These are phyloP conservation scores for Agrilus cyanescens DNA, from an alignment of 2,888 invertebrate species.

Conservation along the genomic window DNA sequence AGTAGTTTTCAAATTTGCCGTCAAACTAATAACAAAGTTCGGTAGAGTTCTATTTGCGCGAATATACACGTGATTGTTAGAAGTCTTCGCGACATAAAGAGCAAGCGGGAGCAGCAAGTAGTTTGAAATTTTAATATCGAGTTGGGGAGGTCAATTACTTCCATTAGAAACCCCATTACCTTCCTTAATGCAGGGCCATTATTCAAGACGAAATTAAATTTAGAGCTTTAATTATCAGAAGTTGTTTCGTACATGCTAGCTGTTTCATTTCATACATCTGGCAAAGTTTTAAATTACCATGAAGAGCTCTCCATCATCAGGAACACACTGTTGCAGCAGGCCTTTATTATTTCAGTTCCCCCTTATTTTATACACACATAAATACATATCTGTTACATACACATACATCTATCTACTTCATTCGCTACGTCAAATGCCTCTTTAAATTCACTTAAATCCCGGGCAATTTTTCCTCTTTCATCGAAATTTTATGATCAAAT, in stretches of 20 bases:
- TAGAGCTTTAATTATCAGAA: slow-evolving; percentile 16
- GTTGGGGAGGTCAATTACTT: slow-evolving; percentile 11
- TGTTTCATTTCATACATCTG: slow-evolving; percentile 17
- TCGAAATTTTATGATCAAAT: too few relatives aligned
- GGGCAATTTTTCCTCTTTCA: too few relatives aligned
- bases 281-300: slow-evolving; percentile 17
- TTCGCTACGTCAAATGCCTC: background rate
- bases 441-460: too few relatives aligned
- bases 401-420: slow-evolving; percentile 1
- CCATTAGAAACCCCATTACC: slow-evolving; percentile 12
- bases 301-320: slow-evolving; percentile 15
- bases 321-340: slow-evolving; percentile 12
- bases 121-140: slow-evolving; percentile 7
- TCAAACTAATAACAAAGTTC: too few relatives aligned
- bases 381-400: too few relatives aligned
- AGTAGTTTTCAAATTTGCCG: too few relatives aligned
- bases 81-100: too few relatives aligned
- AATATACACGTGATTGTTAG: too few relatives aligned
- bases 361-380: background rate
- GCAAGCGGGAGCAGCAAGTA: too few relatives aligned
- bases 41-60: too few relatives aligned
- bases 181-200: slow-evolving; percentile 11
- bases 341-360: background rate
- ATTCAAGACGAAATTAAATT: slow-evolving; percentile 15
- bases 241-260: slow-evolving; percentile 15